These are phyloP conservation scores for Ailuropoda melanoleuca DNA, from an alignment of 2,113 vertebrate species.

Conservation along the genomic window DNA sequence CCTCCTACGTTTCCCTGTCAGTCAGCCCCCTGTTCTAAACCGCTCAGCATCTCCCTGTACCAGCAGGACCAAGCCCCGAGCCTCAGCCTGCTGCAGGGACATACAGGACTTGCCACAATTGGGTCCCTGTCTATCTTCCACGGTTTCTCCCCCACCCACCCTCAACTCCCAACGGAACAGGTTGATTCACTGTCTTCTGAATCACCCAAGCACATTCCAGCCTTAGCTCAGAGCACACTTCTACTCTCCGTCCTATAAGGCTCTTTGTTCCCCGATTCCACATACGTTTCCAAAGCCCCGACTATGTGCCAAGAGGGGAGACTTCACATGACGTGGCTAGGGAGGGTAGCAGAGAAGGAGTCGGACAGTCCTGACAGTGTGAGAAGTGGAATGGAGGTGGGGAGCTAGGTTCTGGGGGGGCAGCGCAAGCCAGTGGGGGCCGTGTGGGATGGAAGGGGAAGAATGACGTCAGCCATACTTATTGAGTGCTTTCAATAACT, in stretches of 20 bases:
- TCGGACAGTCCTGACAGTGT: neutral
- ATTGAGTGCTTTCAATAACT: neutral
- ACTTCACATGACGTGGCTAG: neutral
- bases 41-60: accelerated
- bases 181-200: neutral
- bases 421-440: too few relatives aligned
- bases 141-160: neutral
- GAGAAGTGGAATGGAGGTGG: neutral
- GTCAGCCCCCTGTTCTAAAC: neutral
- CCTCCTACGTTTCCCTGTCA: neutral
- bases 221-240: neutral
- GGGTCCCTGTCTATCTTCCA: neutral
- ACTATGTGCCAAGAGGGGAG: neutral
- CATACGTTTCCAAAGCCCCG: neutral
- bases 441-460: accelerated
- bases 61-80: neutral
- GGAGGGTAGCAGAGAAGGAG: accelerated
- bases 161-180: neutral
- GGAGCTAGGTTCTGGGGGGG: neutral
- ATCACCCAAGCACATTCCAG: neutral
- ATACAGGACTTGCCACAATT: accelerated
- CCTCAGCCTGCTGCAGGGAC: neutral
- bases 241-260: neutral
- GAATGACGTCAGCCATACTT: neutral
- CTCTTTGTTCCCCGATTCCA: neutral